These are phyloP conservation scores for Nymphalis c-album DNA, from an alignment of 2,888 invertebrate species.

Conservation along the genomic window DNA sequence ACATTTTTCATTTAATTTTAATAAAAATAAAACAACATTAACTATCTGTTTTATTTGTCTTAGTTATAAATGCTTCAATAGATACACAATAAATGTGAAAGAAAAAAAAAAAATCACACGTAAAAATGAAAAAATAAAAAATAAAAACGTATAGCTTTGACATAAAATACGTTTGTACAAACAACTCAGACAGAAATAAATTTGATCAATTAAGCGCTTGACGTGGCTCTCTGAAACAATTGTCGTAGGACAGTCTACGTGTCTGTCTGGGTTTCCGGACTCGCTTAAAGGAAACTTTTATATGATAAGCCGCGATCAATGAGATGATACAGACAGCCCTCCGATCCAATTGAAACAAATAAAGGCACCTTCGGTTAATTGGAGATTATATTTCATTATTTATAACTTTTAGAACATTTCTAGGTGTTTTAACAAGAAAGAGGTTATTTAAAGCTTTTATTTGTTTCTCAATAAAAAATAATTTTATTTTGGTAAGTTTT, in stretches of 20 bases:
- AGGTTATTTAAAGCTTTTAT: too few relatives aligned
- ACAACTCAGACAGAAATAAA: slow-evolving; percentile 20
- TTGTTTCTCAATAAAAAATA: too few relatives aligned
- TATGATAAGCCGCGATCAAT: neutral
- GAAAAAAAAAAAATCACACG: too few relatives aligned
- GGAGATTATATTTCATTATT: too few relatives aligned
- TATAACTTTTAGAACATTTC: too few relatives aligned
- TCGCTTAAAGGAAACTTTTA: slow-evolving; percentile 14
- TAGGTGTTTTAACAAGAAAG: too few relatives aligned
- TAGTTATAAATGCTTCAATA: too few relatives aligned
- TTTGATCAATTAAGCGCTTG: slow-evolving; percentile 25
- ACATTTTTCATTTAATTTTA: too few relatives aligned
- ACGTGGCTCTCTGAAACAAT: slow-evolving; percentile 24
- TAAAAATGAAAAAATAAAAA: neutral
- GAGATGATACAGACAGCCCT: neutral
- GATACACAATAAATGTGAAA: too few relatives aligned
- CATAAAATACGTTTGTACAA: neutral
- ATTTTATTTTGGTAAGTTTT: too few relatives aligned
- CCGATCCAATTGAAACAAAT: neutral
- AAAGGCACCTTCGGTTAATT: neutral
- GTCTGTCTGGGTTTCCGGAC: slow-evolving; percentile 24
- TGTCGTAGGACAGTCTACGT: slow-evolving; percentile 24
- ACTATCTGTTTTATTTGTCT: too few relatives aligned
- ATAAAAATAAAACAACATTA: too few relatives aligned
- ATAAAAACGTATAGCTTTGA: neutral